Evolutionary conservation across 1,140 invertebrate genomes (phyloP), one percentile per base, ranked within the genome.

Genomic region (Orussus abietinus): DNA sequence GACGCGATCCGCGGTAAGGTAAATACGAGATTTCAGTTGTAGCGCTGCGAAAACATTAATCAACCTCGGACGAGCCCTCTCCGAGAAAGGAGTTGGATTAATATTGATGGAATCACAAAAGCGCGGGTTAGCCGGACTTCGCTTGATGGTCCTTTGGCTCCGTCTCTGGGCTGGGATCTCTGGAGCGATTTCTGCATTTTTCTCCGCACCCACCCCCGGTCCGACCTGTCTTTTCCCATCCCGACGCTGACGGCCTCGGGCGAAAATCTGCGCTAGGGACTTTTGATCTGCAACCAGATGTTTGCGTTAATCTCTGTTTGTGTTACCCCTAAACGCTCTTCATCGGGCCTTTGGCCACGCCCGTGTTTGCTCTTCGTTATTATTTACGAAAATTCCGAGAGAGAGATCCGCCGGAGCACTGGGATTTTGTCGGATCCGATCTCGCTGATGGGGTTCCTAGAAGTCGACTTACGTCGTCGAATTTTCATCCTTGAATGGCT

Each of bases 51-150:
- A 25, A 25, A 25, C 22, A 25, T 25, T 25, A 25, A 25, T 25
- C n/a, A 6, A 25, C 6, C n/a, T n/a, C n/a, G n/a, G n/a, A n/a
- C n/a, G 22, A 7, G 22, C n/a, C 6, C 22, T 6, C 22, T 25
- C 22, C n/a, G 22, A 25, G 22, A 25, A 25, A n/a, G 22, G n/a
- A 25, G 22, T 7, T 6, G 22, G n/a, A 25, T 25, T 25, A 25
- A 25, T 25, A n/a, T 25, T 25, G 22, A 25, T 25, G 22, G 22
- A 25, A 25, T 25, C n/a, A 25, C n/a, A 25, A 25, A 25, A n/a
- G 22, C 6, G n/a, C n/a, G 22, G n/a, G 6, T n/a, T 25, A 25
- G n/a, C n/a, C n/a, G n/a, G n/a, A n/a, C n/a, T n/a, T n/a, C n/a
- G n/a, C n/a, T n/a, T n/a, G n/a, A n/a, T n/a, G n/a, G n/a, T n/a